These are phyloP conservation scores for Agraylea sexmaculata DNA, from an alignment of 1,140 invertebrate genomes.

Conservation along the genomic window DNA sequence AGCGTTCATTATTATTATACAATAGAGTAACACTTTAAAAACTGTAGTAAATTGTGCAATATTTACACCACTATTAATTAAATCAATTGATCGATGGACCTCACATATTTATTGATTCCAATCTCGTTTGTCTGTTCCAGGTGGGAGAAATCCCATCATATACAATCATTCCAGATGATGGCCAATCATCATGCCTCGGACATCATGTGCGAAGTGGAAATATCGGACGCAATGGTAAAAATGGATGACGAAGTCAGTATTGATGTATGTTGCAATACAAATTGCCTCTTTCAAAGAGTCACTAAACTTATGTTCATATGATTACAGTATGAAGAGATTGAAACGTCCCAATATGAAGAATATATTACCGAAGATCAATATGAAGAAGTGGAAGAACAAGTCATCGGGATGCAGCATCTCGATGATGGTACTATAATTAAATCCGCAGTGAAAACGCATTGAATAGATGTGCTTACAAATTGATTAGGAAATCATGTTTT, in stretches of 20 bases:
- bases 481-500: conserved; percentile 45
- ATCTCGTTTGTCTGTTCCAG: no score
- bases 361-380: conserved; percentile 40
- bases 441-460: neutral
- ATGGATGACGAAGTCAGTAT: conserved; percentile 42
- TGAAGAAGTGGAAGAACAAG: conserved; percentile 39
- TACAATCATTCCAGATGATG: conserved; percentile 30
- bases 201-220: conserved; percentile 50
- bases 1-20: no score
- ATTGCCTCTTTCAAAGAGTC: neutral
- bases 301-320: conserved; percentile 3
- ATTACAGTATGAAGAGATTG: conserved; percentile 40
- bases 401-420: conserved; percentile 39
- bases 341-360: conserved; percentile 37
- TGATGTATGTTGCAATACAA: conserved; percentile 24
- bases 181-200: conserved; percentile 37
- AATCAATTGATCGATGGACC: no score
- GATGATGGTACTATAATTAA: conserved; percentile 31
- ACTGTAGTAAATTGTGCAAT: no score
- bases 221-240: conserved; percentile 36
- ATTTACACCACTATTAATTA: no score
- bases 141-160: no score
- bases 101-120: no score
- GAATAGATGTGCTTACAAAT: conserved; percentile 12
- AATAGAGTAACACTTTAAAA: no score